Percentiles rank a stretch among this genome's conserved stretches.
Evolutionary conservation across 2,888 invertebrate species (phyloP).

Genomic region (Drosophila pseudotakahashii): DNA sequence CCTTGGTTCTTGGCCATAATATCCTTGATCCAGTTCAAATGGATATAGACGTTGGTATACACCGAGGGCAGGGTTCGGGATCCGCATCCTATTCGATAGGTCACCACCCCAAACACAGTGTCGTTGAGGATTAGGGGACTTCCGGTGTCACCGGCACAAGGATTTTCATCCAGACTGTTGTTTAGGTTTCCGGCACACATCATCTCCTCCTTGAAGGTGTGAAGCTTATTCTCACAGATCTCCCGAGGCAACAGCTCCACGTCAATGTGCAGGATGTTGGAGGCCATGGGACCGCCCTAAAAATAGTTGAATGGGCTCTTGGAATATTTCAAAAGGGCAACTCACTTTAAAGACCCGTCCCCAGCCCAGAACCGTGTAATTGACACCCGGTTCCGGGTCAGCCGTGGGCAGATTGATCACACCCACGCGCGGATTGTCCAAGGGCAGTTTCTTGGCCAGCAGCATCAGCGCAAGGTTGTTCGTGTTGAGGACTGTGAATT

Average conservation of each 20-base stretch:
- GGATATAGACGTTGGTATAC: slow-evolving; percentile 57
- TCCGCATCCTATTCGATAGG: slow-evolving; percentile 57
- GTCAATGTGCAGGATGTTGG: slow-evolving; percentile 44
- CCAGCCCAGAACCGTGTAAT: slow-evolving; percentile 62
- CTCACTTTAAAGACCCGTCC: slow-evolving; percentile 59
- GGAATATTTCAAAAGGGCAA: no score
- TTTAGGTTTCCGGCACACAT: slow-evolving; percentile 56
- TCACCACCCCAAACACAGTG: slow-evolving; percentile 55
- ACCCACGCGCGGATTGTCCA: slow-evolving; percentile 36
- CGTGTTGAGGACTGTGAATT: slow-evolving; percentile 51
- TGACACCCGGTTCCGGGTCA: slow-evolving; percentile 7
- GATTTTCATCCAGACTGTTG: slow-evolving; percentile 23
- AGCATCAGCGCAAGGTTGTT: slow-evolving; percentile 57
- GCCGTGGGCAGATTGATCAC: slow-evolving; percentile 40
- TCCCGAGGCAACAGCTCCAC: slow-evolving; percentile 36
- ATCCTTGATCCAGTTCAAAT: slow-evolving; percentile 48
- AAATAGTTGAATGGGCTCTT: no score
- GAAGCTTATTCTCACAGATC: slow-evolving; percentile 22
- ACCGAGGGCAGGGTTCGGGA: slow-evolving; percentile 35
- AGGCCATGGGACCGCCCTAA: slow-evolving; percentile 54
- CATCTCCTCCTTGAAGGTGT: slow-evolving; percentile 45
- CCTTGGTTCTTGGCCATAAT: neutral
- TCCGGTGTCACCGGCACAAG: slow-evolving; percentile 66
- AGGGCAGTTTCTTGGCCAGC: slow-evolving; percentile 39
- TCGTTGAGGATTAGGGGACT: slow-evolving; percentile 47